Conservation (phyloP, 2,113 vertebrate genomes). For the human region GRCh38 chr1:57832501-57833000, state of each 20-base stretch:
- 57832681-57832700: slow-evolving; percentile 28
- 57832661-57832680: slow-evolving; percentile 16
- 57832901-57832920: neutral
- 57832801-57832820: neutral
- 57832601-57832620: neutral
- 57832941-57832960: neutral
- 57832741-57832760: neutral
- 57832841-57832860: neutral
- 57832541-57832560: neutral
- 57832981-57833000: neutral
- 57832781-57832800: neutral
- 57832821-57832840: neutral
- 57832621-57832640: slow-evolving; percentile 4
- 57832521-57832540: slow-evolving; percentile 6
- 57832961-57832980: neutral
- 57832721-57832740: neutral
- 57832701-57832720: neutral
- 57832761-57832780: neutral
- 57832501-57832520: neutral
- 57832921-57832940: neutral
- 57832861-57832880: neutral
- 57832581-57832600: neutral
- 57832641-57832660: neutral
- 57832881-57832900: neutral
- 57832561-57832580: neutral